Percentiles rank a stretch among this genome's conserved stretches.
phyloP scores from a whole-genome alignment of 2,113 vertebrate species.

The Hemibagrus wyckioides region DNA sequence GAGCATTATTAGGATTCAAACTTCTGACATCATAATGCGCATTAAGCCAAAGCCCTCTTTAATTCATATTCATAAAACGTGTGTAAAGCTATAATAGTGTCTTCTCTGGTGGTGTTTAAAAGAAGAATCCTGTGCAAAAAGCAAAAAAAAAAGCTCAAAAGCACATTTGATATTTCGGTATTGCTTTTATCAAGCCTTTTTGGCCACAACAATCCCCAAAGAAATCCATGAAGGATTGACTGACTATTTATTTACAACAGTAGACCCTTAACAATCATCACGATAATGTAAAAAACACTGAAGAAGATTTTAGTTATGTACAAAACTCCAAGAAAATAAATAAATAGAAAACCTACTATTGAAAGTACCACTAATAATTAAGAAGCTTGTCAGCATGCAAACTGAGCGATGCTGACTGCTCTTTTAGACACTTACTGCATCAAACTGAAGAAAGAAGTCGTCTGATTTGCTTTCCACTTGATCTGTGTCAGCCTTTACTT shows the following conservation, averaged over 20 bases:
- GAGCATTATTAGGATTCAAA: background rate
- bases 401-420: background rate
- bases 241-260: background rate
- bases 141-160: no score
- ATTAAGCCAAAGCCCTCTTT: no score
- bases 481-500: conserved; percentile 82
- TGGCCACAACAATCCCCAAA: no score
- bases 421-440: conserved; percentile 77
- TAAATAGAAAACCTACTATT: background rate
- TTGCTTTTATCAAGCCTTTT: no score
- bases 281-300: background rate
- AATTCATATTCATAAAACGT: no score
- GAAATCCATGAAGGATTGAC: background rate
- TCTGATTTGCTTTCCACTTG: conserved; percentile 79
- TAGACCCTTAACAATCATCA: background rate
- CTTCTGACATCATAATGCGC: no score
- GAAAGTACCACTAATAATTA: background rate
- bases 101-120: no score
- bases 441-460: conserved; percentile 87
- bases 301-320: background rate
- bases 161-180: no score
- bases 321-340: background rate
- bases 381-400: background rate
- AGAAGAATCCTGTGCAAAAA: no score
- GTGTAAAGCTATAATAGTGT: no score